phyloP scores from a whole-genome alignment of 2,888 invertebrate genomes.

The Amiota minor region DNA sequence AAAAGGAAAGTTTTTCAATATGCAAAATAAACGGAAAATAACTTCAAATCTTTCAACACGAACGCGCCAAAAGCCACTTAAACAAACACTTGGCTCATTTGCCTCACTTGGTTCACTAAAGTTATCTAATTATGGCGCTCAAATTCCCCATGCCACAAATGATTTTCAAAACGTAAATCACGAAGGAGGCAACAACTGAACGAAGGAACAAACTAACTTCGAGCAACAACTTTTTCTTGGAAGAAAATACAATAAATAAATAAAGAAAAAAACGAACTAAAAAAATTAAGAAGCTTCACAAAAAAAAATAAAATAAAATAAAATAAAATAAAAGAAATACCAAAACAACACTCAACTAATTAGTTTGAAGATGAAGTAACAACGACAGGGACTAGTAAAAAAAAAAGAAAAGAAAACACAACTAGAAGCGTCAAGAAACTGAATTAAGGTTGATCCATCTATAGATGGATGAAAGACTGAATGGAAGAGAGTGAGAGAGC shows the following conservation, averaged over 20 bases:
- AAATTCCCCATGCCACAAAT: slow-evolving; percentile 4
- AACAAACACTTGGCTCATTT: too few species aligned
- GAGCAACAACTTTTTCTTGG: slow-evolving; percentile 45
- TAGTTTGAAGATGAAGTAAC: slow-evolving; percentile 47
- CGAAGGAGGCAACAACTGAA: neutral
- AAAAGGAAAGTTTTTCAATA: too few species aligned
- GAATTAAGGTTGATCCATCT: neutral
- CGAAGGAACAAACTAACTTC: slow-evolving; percentile 17
- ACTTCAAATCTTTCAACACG: too few species aligned
- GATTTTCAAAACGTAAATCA: slow-evolving; percentile 4
- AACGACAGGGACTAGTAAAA: slow-evolving; percentile 4
- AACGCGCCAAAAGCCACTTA: too few species aligned
- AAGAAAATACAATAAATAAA: slow-evolving; percentile 32
- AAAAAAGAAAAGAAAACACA: neutral
- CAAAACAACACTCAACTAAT: slow-evolving; percentile 53
- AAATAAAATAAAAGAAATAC: slow-evolving; percentile 31
- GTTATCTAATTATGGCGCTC: slow-evolving; percentile 47
- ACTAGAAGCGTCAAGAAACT: neutral
- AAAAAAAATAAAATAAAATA: neutral
- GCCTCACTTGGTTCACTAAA: neutral
- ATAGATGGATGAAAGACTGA: neutral
- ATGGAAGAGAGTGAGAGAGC: neutral
- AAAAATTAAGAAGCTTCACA: neutral
- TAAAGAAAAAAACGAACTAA: slow-evolving; percentile 20
- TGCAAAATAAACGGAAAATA: too few species aligned